Base-by-base conservation (phyloP, 2,113 vertebrate genomes). In the Ranitomeya imitator region DNA sequence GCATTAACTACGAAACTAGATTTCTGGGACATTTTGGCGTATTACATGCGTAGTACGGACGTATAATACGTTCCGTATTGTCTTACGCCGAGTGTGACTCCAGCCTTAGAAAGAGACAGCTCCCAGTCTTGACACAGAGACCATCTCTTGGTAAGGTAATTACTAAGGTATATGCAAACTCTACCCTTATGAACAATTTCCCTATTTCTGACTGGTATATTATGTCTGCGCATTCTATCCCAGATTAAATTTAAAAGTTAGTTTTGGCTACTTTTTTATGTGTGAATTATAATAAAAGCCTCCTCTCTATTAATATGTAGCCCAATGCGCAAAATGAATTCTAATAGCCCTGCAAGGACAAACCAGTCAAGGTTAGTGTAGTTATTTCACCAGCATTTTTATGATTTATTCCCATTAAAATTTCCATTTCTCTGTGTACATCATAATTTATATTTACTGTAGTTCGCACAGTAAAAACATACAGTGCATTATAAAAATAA, bases 371-470 rank as follows among this genome's bases (percentile, higher is more conserved):
- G 79, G 79, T 81, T 81, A 18, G 57, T 61, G 26, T 21, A 19
- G 69, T 61, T 77, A 76, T 85, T 85, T 85, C 61, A 23, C 55
- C 57, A 18, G 69, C 57, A 77, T 85, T 51, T 80, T 77, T 61
- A 85, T 85, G 71, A 85, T 37, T 61, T 45, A 76, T 77, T 77
- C 61, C 84, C 71, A 85, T 85, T 85, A 85, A 85, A 59, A 77
- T 77, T 77, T 76, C 52, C 71, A 76, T 76, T 31, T 57, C 21
- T 65, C 71, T 74, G 60, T 59, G 84, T 76, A 51, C 71, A 74
- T 74, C 60, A 76, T 69, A 54, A 74, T 85, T 85, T n/a, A 60
- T 60, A 77, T 85, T 77, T 85, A 85, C 55, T 76, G 57, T 54
- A 76, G 69, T 59, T 76, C 61, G 71, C 59, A 63, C 57, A 76